Conservation (phyloP, 2,797 vertebrate species). For the Cirrhinus mrigala region DNA sequence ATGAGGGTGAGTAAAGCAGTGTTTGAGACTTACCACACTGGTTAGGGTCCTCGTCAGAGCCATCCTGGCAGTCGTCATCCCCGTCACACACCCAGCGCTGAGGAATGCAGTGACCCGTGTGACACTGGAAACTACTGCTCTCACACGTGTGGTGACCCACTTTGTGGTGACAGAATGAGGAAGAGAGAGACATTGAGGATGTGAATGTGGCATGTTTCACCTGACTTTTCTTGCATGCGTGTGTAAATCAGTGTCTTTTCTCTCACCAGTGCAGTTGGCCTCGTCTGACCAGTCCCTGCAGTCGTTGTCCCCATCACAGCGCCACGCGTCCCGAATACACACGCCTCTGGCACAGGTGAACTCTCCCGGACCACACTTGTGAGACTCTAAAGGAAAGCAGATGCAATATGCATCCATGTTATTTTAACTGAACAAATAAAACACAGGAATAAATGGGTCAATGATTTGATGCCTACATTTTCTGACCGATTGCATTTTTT, state of each 20-base stretch:
- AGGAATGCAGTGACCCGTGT: slow-evolving; percentile 94
- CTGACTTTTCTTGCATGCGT: neutral
- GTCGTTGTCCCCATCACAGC: slow-evolving; percentile 96
- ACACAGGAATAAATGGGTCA: too few species aligned
- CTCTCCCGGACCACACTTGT: slow-evolving; percentile 89
- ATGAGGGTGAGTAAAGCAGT: neutral
- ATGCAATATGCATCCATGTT: neutral
- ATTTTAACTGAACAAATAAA: slow-evolving; percentile 13
- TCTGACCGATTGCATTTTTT: too few species aligned
- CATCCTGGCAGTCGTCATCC: slow-evolving; percentile 93
- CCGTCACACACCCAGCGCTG: slow-evolving; percentile 96
- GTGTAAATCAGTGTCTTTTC: neutral
- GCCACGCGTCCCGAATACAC: slow-evolving; percentile 94
- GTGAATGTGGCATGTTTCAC: neutral
- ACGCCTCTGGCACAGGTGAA: slow-evolving; percentile 92
- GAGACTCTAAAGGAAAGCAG: slow-evolving; percentile 80
- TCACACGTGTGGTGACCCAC: slow-evolving; percentile 94
- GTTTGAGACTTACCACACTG: slow-evolving; percentile 81
- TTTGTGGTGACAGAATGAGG: slow-evolving; percentile 65
- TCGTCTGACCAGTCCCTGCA: slow-evolving; percentile 99
- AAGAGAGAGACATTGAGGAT: neutral
- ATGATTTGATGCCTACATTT: too few species aligned
- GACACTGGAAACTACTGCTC: slow-evolving; percentile 94
- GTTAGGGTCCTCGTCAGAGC: slow-evolving; percentile 89
- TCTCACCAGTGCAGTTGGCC: slow-evolving; percentile 91